Conservation (phyloP, 1,140 invertebrate genomes). For the Scaptodrosophila lebanonensis region DNA sequence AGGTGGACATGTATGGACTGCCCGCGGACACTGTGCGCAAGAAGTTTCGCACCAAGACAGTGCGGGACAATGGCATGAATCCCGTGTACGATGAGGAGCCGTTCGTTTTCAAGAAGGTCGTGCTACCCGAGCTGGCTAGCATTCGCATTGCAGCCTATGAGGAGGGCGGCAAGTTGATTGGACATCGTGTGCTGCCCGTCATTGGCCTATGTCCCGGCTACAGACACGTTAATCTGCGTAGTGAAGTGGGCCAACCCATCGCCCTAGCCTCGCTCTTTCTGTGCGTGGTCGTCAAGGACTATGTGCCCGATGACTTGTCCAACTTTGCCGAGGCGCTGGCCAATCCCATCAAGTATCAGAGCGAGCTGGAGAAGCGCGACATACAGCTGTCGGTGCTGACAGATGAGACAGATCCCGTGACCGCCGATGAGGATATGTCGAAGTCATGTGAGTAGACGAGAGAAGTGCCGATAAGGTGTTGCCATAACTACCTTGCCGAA, state of each 20-base stretch:
- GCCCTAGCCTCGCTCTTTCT: conserved; percentile 93
- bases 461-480: neutral
- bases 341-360: conserved; percentile 98
- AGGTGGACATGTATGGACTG: conserved; percentile 99
- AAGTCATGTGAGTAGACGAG: conserved; percentile 69
- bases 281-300: conserved; percentile 95
- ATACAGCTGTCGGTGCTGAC: conserved; percentile 94
- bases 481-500: neutral
- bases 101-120: conserved; percentile 99
- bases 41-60: conserved; percentile 95
- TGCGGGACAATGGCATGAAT: conserved; percentile 97
- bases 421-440: conserved; percentile 75
- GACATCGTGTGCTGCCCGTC: conserved; percentile 96
- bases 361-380: conserved; percentile 92
- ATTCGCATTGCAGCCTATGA: conserved; percentile 97
- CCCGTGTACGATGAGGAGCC: conserved; percentile 97
- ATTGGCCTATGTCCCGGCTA: conserved; percentile 97
- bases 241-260: conserved; percentile 96
- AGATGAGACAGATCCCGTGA: conserved; percentile 84
- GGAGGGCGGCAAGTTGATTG: conserved; percentile 95
- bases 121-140: conserved; percentile 97
- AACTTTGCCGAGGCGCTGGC: conserved; percentile 97
- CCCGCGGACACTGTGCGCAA: conserved; percentile 98
- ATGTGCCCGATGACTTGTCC: conserved; percentile 95
- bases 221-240: conserved; percentile 90